phyloP scores from a whole-genome alignment of 1,140 invertebrate species.

The Scaptomyza graminum region DNA sequence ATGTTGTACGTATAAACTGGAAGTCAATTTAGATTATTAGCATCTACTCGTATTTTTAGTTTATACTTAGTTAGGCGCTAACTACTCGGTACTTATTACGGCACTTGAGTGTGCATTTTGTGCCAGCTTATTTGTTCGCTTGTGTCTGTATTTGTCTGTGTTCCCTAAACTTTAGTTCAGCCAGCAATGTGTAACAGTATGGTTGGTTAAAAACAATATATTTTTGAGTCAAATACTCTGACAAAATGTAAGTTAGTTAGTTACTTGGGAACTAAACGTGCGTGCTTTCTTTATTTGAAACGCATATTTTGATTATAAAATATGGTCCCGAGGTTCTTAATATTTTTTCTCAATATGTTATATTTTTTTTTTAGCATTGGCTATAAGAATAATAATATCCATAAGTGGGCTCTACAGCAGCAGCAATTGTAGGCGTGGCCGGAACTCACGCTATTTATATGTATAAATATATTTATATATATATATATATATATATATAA shows the following conservation, averaged over 20 bases:
- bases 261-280: conserved; percentile 53
- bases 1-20: conserved; percentile 28
- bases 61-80: conserved; percentile 28
- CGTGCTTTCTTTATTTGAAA: conserved; percentile 73
- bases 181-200: conserved; percentile 44
- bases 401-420: conserved; percentile 41
- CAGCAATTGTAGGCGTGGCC: conserved; percentile 39
- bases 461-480: conserved; percentile 13
- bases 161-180: conserved; percentile 68
- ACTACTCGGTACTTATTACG: conserved; percentile 41
- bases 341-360: conserved; percentile 62
- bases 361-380: conserved; percentile 48
- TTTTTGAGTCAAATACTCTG: conserved; percentile 40
- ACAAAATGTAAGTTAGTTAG: conserved; percentile 22
- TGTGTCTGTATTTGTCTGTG: conserved; percentile 39
- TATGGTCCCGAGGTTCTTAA: conserved; percentile 83
- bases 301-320: conserved; percentile 84
- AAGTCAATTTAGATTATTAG: conserved; percentile 68
- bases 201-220: conserved; percentile 26
- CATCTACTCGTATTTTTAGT: conserved; percentile 26
- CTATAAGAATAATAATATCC: conserved; percentile 44
- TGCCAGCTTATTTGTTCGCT: conserved; percentile 25
- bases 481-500: conserved; percentile 20
- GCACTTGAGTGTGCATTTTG: conserved; percentile 44
- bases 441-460: conserved; percentile 26